Evolutionary conservation across 2,888 invertebrate species (phyloP).

Genomic region (Eurytoma californica): DNA sequence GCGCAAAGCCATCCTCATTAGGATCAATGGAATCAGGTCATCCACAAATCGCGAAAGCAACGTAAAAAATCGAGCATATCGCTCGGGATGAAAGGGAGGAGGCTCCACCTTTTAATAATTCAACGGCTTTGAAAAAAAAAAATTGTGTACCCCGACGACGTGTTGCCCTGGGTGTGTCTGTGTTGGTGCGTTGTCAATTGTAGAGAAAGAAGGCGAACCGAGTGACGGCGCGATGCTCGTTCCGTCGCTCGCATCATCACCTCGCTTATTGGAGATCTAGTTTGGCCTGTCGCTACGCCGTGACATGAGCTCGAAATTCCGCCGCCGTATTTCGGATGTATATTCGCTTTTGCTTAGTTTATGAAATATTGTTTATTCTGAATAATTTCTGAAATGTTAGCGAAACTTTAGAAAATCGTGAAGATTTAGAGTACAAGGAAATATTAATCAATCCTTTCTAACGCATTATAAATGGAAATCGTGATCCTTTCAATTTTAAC

Average conservation of each 20-base stretch:
- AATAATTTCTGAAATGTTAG: too few relatives aligned
- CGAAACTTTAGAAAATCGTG: too few relatives aligned
- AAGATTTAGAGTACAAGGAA: too few relatives aligned
- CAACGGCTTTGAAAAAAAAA: neutral
- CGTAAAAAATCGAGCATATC: neutral
- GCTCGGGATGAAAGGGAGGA: neutral
- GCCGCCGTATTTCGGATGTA: too few relatives aligned
- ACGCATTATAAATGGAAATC: too few relatives aligned
- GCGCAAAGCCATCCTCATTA: conserved; percentile 2
- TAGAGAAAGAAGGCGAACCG: neutral
- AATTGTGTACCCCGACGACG: neutral
- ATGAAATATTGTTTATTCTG: too few relatives aligned
- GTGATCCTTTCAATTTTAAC: too few relatives aligned
- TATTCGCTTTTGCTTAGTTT: too few relatives aligned
- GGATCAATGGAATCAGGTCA: conserved; percentile 10
- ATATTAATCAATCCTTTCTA: too few relatives aligned
- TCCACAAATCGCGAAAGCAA: neutral
- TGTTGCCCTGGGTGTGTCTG: neutral
- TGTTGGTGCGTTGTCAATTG: neutral
- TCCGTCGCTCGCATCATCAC: conserved; percentile 3
- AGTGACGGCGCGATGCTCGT: neutral
- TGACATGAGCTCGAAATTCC: too few relatives aligned
- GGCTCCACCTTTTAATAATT: neutral
- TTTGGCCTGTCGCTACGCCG: neutral
- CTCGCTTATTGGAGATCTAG: neutral